These are phyloP conservation scores for Genyomyrus donnyi DNA, from an alignment of 2,113 vertebrate genomes.

Conservation along the genomic window DNA sequence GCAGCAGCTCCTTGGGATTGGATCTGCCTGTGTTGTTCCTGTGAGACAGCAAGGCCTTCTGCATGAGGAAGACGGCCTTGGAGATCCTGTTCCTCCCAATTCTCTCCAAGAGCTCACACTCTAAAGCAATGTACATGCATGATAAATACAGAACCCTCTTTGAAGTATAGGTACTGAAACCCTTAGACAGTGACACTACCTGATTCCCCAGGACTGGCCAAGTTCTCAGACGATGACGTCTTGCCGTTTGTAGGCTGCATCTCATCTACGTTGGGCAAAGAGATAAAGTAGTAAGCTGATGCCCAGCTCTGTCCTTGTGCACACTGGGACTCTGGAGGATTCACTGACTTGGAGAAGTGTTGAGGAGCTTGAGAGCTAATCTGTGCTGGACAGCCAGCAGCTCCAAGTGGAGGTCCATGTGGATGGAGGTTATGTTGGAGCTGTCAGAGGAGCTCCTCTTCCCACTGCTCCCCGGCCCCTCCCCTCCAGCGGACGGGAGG, in stretches of 20 bases:
- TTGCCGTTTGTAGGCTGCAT: not conserved
- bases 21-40: slow-evolving; percentile 42
- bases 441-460: not conserved
- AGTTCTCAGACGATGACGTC: not conserved
- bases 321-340: not conserved
- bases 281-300: not conserved
- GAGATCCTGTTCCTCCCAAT: slow-evolving; percentile 81
- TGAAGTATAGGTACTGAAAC: not conserved
- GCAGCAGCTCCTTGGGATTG: slow-evolving; percentile 58
- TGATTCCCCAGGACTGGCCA: not conserved
- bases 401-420: slow-evolving; percentile 77
- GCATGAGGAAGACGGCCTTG: slow-evolving; percentile 76
- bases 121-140: slow-evolving; percentile 51
- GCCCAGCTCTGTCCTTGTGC: not conserved
- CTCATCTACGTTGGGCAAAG: slow-evolving; percentile 22
- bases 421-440: slow-evolving; percentile 37
- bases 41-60: slow-evolving; percentile 67
- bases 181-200: slow-evolving; percentile 19
- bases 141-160: not conserved
- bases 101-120: slow-evolving; percentile 62
- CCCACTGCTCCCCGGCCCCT: slow-evolving; percentile 20
- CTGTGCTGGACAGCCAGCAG: slow-evolving; percentile 74
- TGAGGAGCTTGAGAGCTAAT: slow-evolving; percentile 68
- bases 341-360: slow-evolving; percentile 60
- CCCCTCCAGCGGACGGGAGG: not conserved